phyloP scores from a whole-genome alignment of 2,888 invertebrate genomes.

The Aquatica leii region DNA sequence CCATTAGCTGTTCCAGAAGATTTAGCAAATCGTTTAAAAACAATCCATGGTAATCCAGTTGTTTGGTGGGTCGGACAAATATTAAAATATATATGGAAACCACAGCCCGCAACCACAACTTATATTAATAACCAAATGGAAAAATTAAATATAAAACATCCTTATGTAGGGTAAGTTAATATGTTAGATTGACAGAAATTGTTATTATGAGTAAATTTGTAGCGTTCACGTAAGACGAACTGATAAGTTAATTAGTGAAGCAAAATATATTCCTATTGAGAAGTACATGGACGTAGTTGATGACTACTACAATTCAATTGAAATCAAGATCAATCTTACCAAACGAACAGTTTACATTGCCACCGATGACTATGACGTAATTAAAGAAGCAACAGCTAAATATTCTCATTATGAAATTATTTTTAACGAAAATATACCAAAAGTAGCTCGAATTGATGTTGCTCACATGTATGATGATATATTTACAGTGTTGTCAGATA shows the following conservation, averaged over 20 bases:
- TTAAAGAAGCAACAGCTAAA: conserved; percentile 72
- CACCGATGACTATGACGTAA: conserved; percentile 66
- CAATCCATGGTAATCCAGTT: too few species aligned
- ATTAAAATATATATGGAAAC: too few species aligned
- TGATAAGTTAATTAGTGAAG: conserved; percentile 95
- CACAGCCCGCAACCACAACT: conserved; percentile 64
- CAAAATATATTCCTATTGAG: conserved; percentile 90
- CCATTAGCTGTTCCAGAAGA: too few species aligned
- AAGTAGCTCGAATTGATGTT: conserved; percentile 91
- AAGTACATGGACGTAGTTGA: conserved; percentile 96
- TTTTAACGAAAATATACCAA: conserved; percentile 87
- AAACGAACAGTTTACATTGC: conserved; percentile 73
- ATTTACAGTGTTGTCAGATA: conserved; percentile 91
- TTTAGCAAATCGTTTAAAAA: too few species aligned
- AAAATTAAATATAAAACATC: conserved; percentile 81
- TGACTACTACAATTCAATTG: conserved; percentile 82
- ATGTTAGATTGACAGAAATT: too few species aligned
- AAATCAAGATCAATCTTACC: conserved; percentile 67
- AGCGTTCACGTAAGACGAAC: conserved; percentile 49
- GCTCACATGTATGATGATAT: conserved; percentile 77
- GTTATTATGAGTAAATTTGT: not conserved
- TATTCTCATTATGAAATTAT: conserved; percentile 88
- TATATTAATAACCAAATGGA: conserved; percentile 72
- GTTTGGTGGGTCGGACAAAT: too few species aligned
- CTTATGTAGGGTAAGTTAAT: conserved; percentile 76